phyloP scores from a whole-genome alignment of 2,888 invertebrate species.

The Patella depressa region DNA sequence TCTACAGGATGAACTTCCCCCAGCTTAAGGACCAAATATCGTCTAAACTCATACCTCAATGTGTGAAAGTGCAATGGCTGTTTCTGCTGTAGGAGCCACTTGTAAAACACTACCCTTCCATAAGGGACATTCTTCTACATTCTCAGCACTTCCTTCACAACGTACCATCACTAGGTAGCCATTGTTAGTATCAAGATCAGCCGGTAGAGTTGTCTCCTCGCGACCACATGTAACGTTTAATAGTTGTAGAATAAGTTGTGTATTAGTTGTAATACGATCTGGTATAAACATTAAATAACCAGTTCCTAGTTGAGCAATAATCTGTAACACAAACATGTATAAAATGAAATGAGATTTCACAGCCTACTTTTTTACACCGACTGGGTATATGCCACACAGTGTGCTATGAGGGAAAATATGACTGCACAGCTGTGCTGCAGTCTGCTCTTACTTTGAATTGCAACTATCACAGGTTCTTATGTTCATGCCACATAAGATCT shows the following conservation, averaged over 20 bases:
- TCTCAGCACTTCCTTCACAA: slow-evolving; percentile 55
- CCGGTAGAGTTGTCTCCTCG: slow-evolving; percentile 52
- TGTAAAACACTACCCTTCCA: slow-evolving; percentile 69
- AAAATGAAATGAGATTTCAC: too few relatives aligned
- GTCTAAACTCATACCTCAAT: slow-evolving; percentile 63
- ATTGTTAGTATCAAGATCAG: slow-evolving; percentile 32
- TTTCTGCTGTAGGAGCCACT: slow-evolving; percentile 73
- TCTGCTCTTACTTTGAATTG: too few relatives aligned
- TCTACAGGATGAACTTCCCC: too few relatives aligned
- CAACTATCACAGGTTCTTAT: too few relatives aligned
- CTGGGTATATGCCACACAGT: too few relatives aligned
- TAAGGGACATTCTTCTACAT: slow-evolving; percentile 42
- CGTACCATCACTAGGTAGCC: slow-evolving; percentile 70
- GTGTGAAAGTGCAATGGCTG: slow-evolving; percentile 72
- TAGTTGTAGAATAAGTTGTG: slow-evolving; percentile 69
- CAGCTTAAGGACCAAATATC: too few relatives aligned
- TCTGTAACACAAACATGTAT: slow-evolving; percentile 42
- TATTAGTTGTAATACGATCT: slow-evolving; percentile 62
- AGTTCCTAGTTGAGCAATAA: slow-evolving; percentile 67
- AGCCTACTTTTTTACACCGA: too few relatives aligned
- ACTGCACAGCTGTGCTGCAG: too few relatives aligned
- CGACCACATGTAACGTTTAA: slow-evolving; percentile 73
- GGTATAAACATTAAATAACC: slow-evolving; percentile 73
- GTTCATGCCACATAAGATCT: too few relatives aligned
- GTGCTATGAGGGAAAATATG: too few relatives aligned